A percentile compares a stretch with the other conserved stretches of the same genome.
Evolutionary conservation across 2,797 vertebrate species (phyloP).

Genomic region (Clamator glandarius): DNA sequence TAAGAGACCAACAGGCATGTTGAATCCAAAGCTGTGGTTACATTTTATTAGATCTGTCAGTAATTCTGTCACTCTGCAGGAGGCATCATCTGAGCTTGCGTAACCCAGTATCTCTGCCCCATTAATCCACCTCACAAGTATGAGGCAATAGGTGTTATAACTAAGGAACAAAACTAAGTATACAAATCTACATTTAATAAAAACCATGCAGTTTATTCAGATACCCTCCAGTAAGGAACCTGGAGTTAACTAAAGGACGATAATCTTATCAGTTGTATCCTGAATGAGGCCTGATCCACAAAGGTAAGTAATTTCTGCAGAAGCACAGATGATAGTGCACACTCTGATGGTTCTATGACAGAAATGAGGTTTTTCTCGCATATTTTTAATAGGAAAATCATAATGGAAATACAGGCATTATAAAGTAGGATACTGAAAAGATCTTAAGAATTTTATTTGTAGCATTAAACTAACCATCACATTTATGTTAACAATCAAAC

Average conservation of each 20-base stretch:
- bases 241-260: background rate
- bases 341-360: background rate
- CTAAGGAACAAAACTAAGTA: conserved; percentile 40
- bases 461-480: background rate
- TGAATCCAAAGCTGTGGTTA: conserved; percentile 13
- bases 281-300: background rate
- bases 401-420: background rate
- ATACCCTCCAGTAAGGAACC: background rate
- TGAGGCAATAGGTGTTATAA: background rate
- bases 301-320: background rate
- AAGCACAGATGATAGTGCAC: accelerated
- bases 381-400: background rate
- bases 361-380: background rate
- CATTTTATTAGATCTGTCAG: conserved; percentile 57
- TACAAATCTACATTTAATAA: conserved; percentile 21
- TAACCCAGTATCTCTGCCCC: background rate
- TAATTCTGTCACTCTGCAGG: conserved; percentile 54
- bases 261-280: background rate
- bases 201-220: background rate
- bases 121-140: conserved; percentile 59
- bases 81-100: background rate
- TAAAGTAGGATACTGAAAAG: background rate
- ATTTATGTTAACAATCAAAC: background rate
- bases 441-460: background rate
- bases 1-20: conserved; percentile 13